phyloP scores from a whole-genome alignment of 1,140 invertebrate genomes.

The Drosophila insularis region DNA sequence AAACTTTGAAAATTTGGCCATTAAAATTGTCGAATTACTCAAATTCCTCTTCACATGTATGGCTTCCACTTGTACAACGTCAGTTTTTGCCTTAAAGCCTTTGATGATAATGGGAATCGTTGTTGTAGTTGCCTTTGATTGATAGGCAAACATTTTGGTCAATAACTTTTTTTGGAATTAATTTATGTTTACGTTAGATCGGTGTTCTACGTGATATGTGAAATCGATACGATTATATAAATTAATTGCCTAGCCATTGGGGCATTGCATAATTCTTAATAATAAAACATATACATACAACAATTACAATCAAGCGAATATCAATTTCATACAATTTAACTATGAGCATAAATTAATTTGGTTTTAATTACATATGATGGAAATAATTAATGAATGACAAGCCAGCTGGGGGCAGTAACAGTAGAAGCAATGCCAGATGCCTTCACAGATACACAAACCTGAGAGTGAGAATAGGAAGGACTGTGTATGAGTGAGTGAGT shows the following conservation, averaged over 20 bases:
- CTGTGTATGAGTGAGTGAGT: neutral
- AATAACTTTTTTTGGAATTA: slow-evolving; percentile 5
- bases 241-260: slow-evolving; percentile 43
- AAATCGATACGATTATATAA: slow-evolving; percentile 39
- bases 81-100: too few species aligned
- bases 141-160: slow-evolving; percentile 11
- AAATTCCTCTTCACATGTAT: too few species aligned
- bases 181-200: slow-evolving; percentile 8
- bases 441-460: slow-evolving; percentile 32
- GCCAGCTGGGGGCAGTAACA: slow-evolving; percentile 22
- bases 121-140: neutral
- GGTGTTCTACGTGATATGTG: slow-evolving; percentile 18
- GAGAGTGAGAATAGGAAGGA: neutral
- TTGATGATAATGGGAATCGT: neutral
- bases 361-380: slow-evolving; percentile 52
- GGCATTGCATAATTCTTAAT: neutral
- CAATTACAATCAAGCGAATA: slow-evolving; percentile 1
- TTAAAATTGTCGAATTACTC: too few species aligned
- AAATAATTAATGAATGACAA: slow-evolving; percentile 68
- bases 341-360: slow-evolving; percentile 29
- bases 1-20: too few species aligned
- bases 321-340: slow-evolving; percentile 29
- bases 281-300: slow-evolving; percentile 7
- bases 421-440: slow-evolving; percentile 35
- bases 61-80: too few species aligned